These are phyloP conservation scores for Eulemur rubriventer DNA, from an alignment of 2,797 vertebrate genomes.

Conservation along the genomic window DNA sequence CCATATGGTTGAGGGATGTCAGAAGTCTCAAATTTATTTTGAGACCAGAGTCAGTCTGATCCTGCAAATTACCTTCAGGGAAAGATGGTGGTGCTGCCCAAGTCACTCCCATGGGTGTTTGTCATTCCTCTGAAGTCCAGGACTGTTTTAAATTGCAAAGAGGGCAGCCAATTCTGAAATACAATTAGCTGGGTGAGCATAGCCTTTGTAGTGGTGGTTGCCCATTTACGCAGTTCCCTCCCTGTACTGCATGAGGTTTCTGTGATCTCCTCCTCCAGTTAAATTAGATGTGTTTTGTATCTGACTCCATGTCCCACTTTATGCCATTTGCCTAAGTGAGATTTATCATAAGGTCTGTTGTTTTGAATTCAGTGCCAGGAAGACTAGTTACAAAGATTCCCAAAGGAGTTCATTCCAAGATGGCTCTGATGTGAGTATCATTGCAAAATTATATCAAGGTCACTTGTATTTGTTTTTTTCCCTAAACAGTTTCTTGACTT, in stretches of 20 bases:
- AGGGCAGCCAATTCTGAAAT: rapidly evolving
- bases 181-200: rapidly evolving
- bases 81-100: not conserved
- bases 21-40: constrained; percentile 7
- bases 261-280: not conserved
- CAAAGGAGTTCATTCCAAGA: not conserved
- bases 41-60: not conserved
- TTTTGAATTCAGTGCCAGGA: not conserved
- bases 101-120: not conserved
- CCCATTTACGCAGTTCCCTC: not conserved
- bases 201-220: not conserved
- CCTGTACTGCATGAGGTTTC: not conserved
- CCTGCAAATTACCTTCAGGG: not conserved
- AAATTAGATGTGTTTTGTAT: not conserved
- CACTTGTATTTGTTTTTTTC: constrained; percentile 43
- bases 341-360: not conserved
- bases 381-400: not conserved
- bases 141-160: not conserved
- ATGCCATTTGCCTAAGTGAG: not conserved
- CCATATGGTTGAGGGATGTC: not conserved
- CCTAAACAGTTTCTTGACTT: constrained; percentile 64
- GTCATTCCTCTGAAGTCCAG: not conserved
- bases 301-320: not conserved
- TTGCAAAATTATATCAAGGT: constrained; percentile 40
- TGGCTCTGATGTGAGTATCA: not conserved